phyloP scores from a whole-genome alignment of 2,113 vertebrate species.

The Dolichotis patagonum region DNA sequence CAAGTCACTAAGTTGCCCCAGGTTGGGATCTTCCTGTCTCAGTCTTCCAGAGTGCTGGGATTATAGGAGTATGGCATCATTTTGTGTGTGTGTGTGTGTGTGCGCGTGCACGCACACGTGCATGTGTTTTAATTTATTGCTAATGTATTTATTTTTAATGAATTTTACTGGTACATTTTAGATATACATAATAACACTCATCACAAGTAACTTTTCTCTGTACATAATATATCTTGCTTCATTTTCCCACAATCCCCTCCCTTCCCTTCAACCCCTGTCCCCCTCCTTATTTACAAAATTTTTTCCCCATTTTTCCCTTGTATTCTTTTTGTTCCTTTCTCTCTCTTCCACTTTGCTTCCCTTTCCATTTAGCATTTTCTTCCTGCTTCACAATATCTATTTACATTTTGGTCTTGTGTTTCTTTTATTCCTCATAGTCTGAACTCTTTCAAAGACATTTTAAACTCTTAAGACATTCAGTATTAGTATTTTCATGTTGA shows the following conservation, averaged over 20 bases:
- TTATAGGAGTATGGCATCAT: neutral
- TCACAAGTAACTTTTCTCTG: neutral
- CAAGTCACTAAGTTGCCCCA: neutral
- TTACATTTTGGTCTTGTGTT: neutral
- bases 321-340: neutral
- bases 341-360: too few species aligned
- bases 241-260: neutral
- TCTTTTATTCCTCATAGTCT: neutral
- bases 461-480: slow-evolving; percentile 38
- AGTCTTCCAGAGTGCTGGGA: neutral
- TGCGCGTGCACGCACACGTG: too few species aligned
- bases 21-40: neutral
- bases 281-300: neutral
- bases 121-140: neutral
- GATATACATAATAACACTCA: neutral
- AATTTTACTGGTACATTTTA: neutral
- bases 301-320: neutral
- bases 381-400: neutral
- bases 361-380: neutral
- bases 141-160: neutral
- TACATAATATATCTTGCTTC: neutral
- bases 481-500: slow-evolving; percentile 50
- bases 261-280: neutral
- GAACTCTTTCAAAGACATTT: slow-evolving; percentile 4
- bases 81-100: neutral